Conservation (phyloP, 2,888 invertebrate genomes). For the Axea sp. region DNA sequence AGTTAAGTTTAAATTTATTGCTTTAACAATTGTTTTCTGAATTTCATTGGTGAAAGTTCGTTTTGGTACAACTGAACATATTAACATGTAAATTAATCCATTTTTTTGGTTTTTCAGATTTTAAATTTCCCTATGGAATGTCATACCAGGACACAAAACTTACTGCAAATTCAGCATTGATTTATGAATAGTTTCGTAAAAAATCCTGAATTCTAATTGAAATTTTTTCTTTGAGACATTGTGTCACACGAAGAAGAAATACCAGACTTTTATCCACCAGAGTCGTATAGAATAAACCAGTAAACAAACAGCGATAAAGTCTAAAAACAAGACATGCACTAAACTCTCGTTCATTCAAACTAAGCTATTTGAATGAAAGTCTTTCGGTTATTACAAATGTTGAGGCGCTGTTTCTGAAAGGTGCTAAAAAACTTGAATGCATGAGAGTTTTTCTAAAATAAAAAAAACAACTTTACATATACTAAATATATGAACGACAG, state of each 20-base stretch:
- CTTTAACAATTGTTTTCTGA: too few relatives aligned
- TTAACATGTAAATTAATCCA: neutral
- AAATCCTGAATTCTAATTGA: neutral
- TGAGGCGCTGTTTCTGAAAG: slow-evolving; percentile 23
- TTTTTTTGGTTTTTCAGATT: slow-evolving; percentile 12
- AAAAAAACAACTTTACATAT: too few relatives aligned
- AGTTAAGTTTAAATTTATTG: too few relatives aligned
- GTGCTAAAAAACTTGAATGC: slow-evolving; percentile 37
- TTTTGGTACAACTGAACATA: too few relatives aligned
- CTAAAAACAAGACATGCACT: slow-evolving; percentile 1
- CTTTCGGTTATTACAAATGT: slow-evolving; percentile 2
- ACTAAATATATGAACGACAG: too few relatives aligned
- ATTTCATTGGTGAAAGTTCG: too few relatives aligned
- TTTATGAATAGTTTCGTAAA: neutral
- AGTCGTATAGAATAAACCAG: too few relatives aligned
- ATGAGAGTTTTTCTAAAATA: slow-evolving; percentile 14
- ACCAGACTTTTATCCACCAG: too few relatives aligned
- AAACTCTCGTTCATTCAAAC: slow-evolving; percentile 12
- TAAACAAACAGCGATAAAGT: neutral
- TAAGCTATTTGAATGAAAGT: slow-evolving; percentile 10
- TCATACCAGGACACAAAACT: slow-evolving; percentile 28
- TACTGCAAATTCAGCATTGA: slow-evolving; percentile 8
- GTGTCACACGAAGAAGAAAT: too few relatives aligned
- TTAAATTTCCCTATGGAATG: slow-evolving; percentile 13
- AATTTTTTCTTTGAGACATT: too few relatives aligned